Conservation (phyloP, 2,888 invertebrate species). For the Scaeva pyrastri region DNA sequence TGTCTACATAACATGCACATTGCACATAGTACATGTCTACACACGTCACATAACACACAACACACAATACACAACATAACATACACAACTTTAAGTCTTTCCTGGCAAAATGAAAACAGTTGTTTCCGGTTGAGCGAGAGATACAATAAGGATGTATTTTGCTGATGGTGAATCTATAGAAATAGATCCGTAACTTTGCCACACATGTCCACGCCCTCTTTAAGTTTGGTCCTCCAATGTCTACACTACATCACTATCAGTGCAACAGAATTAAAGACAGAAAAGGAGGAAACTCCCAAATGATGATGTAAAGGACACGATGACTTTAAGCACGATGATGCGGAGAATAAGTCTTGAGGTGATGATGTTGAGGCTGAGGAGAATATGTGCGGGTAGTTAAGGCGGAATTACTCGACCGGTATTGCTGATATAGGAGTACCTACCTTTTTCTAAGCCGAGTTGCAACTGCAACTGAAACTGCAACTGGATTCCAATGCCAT, state of each 20-base stretch:
- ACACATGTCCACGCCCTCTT: constrained; percentile 24
- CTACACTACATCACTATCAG: not conserved
- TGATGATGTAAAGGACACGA: constrained; percentile 19
- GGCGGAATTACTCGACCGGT: not conserved
- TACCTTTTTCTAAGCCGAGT: not conserved
- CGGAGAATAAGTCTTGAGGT: not conserved
- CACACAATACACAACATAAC: not conserved
- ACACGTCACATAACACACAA: no score
- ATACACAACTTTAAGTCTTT: not conserved
- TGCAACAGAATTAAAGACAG: not conserved
- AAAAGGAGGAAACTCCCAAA: not conserved
- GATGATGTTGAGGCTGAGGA: not conserved
- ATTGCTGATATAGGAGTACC: not conserved
- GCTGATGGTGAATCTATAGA: not conserved
- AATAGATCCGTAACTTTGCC: constrained; percentile 30
- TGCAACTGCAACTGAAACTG: not conserved
- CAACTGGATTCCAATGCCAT: constrained; percentile 20
- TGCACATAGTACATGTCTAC: not conserved
- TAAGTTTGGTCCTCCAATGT: constrained; percentile 9
- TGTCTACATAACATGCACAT: not conserved
- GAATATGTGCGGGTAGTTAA: not conserved
- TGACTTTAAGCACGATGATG: not conserved
- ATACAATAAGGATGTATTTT: constrained; percentile 32
- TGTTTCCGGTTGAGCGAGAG: constrained; percentile 27
- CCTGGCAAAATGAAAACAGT: constrained; percentile 24